A percentile compares a stretch with the other conserved stretches of the same genome.
These are phyloP conservation scores for Amphipoea oculea DNA, from an alignment of 2,888 invertebrate genomes.

Conservation along the genomic window DNA sequence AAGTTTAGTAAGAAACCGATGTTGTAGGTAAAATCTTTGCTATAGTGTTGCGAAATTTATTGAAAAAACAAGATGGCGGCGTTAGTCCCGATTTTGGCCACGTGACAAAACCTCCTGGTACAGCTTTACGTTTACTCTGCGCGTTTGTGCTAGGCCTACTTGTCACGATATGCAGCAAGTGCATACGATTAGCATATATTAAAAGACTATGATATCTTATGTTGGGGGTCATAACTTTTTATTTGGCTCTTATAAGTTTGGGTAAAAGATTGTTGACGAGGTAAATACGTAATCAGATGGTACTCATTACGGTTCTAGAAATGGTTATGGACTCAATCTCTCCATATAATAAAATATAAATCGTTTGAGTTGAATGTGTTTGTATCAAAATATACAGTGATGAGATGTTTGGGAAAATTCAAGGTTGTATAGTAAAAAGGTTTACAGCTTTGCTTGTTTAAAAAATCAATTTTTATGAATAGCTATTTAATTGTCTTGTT, in stretches of 20 bases:
- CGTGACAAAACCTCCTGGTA: neutral
- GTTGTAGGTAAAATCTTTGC: neutral
- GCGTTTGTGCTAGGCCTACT: constrained; percentile 5
- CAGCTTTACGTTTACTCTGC: neutral
- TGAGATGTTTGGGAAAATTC: neutral
- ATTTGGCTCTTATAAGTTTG: constrained; percentile 48
- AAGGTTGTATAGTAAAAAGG: neutral
- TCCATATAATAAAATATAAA: neutral
- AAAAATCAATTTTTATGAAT: neutral
- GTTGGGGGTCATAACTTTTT: constrained; percentile 59
- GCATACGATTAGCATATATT: constrained; percentile 76
- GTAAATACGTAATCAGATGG: constrained; percentile 37
- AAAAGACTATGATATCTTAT: constrained; percentile 60
- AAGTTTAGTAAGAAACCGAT: no score
- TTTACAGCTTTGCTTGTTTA: neutral
- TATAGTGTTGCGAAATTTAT: neutral
- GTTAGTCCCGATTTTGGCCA: neutral
- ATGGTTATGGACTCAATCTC: constrained; percentile 1
- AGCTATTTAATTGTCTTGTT: neutral
- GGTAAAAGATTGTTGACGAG: constrained; percentile 44
- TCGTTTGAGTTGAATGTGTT: no score
- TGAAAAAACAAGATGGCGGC: neutral
- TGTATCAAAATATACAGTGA: neutral
- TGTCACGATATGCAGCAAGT: constrained; percentile 63
- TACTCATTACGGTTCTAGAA: constrained; percentile 2